Base-by-base conservation (phyloP, 2,888 invertebrate genomes). In the Lithodes maja region DNA sequence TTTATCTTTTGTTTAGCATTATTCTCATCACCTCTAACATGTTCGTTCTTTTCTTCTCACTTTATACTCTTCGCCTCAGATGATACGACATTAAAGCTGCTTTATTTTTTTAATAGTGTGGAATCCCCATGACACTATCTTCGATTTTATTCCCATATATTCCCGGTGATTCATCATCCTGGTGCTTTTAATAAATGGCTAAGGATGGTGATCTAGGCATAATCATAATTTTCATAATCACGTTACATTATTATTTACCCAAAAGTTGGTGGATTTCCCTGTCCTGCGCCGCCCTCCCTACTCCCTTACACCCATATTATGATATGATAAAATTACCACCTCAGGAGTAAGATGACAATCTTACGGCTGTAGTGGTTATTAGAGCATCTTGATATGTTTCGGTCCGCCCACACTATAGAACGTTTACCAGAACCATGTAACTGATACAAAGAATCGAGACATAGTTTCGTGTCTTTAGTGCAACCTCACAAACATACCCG, bases 171-270 rank as follows among this genome's bases (percentile, higher is more conserved):
- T 61, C 5, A 61, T 5, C 5, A 61, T 5, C 61, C 61, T 12
- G 61, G 61, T 61, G 12, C 61, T 7, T 61, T 7, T 61, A 61
- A 5, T 7, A 12, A 61, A 61, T 61, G 12, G 61, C 61, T 12
- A 5, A 61, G 61, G 71, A 71, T 71, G 71, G 17, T n/a, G n/a
- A 71, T 5, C 71, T 71, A n/a, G 71, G 71, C 71, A n/a, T 71
- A 12, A 71, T 71, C 3, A 71, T 71, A n/a, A 71, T 61, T 12
- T 33, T 33, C 33, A 33, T 33, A 33, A 33, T 33, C 33, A 33
- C 33, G 33, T 33, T 33, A 33, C 33, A 33, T 33, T 33, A 33
- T 33, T 33, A 33, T 33, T 33, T 33, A 33, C 33, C 33, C 33
- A 33, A 33, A 33, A 33, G 33, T 33, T 33, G 33, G 33, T 33